These are phyloP conservation scores for Lichenostomus cassidix DNA, from an alignment of 2,113 vertebrate genomes.

Conservation along the genomic window DNA sequence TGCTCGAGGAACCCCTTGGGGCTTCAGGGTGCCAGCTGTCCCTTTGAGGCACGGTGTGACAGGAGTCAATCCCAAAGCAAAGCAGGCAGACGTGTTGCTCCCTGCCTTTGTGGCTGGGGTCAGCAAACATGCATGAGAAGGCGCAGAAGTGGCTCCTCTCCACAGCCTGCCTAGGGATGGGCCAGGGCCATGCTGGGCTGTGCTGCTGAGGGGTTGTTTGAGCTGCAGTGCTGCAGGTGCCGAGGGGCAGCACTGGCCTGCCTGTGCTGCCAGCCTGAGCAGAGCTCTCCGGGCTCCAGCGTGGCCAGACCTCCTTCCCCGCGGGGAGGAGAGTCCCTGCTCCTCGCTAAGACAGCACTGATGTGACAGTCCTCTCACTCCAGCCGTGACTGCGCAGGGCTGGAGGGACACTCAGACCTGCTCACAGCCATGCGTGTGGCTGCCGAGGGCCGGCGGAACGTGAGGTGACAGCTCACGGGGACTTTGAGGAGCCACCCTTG, in stretches of 20 bases:
- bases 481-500: background rate
- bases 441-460: background rate
- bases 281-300: fast-evolving
- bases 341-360: fast-evolving
- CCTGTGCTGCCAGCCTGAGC: background rate
- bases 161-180: fast-evolving
- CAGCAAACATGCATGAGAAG: fast-evolving
- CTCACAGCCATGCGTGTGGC: fast-evolving
- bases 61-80: background rate
- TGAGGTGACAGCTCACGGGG: background rate
- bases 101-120: background rate
- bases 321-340: background rate
- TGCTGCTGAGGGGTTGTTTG: background rate
- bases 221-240: background rate
- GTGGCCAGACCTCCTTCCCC: background rate
- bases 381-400: background rate
- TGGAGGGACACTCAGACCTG: background rate
- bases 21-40: background rate
- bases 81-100: background rate
- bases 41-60: background rate
- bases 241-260: background rate
- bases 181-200: fast-evolving
- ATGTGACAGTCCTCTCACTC: fast-evolving
- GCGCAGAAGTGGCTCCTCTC: background rate
- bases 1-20: fast-evolving